Percentiles rank a stretch among this genome's conserved stretches.
Conservation (phyloP, 2,797 vertebrate genomes). For the Oryzias sinensis region DNA sequence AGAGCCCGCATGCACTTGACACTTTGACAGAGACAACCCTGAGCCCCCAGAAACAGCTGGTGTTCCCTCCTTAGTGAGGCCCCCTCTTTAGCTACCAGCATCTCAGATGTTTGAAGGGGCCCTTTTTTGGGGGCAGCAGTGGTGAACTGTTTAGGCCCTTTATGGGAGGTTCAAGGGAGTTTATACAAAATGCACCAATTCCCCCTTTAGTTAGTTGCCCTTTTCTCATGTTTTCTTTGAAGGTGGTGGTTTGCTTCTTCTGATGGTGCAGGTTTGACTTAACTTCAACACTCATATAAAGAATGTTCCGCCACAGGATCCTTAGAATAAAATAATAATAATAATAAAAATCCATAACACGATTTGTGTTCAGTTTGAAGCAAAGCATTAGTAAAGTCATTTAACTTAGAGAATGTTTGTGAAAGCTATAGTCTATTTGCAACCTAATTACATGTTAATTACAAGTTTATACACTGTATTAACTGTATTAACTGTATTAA, state of each 20-base stretch:
- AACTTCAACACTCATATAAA: neutral
- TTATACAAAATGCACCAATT: slow-evolving; percentile 1
- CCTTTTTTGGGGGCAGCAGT: slow-evolving; percentile 2
- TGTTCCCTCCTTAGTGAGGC: slow-evolving; percentile 11
- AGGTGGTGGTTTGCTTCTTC: neutral
- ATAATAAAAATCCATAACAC: too few species aligned
- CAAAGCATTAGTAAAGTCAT: slow-evolving; percentile 35
- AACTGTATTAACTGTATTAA: too few species aligned
- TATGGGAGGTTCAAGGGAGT: slow-evolving; percentile 1
- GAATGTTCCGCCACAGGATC: too few species aligned
- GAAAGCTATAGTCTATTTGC: neutral
- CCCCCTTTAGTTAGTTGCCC: neutral
- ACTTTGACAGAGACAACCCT: slow-evolving; percentile 1
- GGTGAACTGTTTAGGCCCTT: slow-evolving; percentile 1
- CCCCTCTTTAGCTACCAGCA: slow-evolving; percentile 2
- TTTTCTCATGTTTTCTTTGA: too few species aligned
- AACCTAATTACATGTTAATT: slow-evolving; percentile 9
- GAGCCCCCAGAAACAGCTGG: slow-evolving; percentile 6
- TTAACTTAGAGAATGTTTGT: slow-evolving; percentile 9
- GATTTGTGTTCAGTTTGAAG: neutral
- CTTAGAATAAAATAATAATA: too few species aligned
- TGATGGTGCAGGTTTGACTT: neutral
- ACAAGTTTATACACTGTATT: too few species aligned
- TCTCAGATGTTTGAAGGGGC: slow-evolving; percentile 3
- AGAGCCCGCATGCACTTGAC: neutral